A percentile compares a stretch with the other conserved stretches of the same genome.
phyloP scores from a whole-genome alignment of 2,113 vertebrate species.

The Oncorhynchus gorbuscha region DNA sequence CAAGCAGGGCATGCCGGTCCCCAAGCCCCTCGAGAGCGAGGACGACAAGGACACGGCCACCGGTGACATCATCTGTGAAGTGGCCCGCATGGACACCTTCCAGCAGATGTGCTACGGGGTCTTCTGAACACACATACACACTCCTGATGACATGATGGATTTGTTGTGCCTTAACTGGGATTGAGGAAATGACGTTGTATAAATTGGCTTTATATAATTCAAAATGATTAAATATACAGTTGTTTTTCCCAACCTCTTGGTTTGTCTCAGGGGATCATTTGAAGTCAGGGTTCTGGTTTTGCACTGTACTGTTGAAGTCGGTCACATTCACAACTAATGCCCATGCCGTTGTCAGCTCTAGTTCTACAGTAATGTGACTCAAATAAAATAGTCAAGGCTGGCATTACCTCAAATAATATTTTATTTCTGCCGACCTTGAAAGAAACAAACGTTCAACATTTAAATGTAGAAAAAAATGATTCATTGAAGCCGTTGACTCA shows the following conservation, averaged over 20 bases:
- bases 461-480: background rate
- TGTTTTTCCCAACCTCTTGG: too few species aligned
- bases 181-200: too few species aligned
- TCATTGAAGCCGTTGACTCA: background rate
- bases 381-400: too few species aligned
- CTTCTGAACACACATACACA: constrained; percentile 12
- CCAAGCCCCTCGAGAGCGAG: background rate
- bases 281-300: too few species aligned
- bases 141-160: background rate
- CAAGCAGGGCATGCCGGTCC: background rate
- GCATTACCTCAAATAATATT: background rate
- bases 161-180: too few species aligned
- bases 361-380: too few species aligned
- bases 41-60: background rate
- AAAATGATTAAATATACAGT: too few species aligned
- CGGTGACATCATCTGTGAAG: background rate
- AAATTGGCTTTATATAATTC: too few species aligned
- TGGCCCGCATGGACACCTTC: constrained; percentile 3
- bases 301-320: too few species aligned
- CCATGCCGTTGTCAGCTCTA: too few species aligned
- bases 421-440: background rate
- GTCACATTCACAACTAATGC: too few species aligned
- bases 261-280: too few species aligned
- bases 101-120: constrained; percentile 19
- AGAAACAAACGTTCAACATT: background rate